A percentile compares a stretch with the other conserved stretches of the same genome.
phyloP scores from a whole-genome alignment of 2,888 invertebrate species.

The Galeopsomyia nigrocyanea region DNA sequence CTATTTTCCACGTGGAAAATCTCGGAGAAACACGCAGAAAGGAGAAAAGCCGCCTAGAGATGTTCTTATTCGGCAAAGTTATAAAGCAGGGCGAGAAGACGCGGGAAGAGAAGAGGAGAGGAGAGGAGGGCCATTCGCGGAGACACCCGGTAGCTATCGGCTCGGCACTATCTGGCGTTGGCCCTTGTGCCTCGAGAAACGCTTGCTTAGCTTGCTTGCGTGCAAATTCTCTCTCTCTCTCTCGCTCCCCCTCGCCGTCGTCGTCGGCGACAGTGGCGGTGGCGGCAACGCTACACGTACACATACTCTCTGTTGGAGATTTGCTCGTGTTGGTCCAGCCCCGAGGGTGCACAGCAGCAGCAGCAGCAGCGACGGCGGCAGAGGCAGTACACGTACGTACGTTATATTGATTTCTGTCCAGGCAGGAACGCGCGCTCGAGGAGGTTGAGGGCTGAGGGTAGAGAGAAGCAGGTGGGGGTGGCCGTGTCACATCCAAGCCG shows the following conservation, averaged over 20 bases:
- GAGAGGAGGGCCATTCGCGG: slow-evolving; percentile 2
- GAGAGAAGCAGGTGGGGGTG: slow-evolving; percentile 34
- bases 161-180: slow-evolving; percentile 52
- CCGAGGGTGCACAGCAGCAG: slow-evolving; percentile 56
- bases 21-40: background rate
- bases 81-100: background rate
- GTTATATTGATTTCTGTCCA: slow-evolving; percentile 70
- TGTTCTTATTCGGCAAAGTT: too few relatives aligned
- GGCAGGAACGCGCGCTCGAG: too few relatives aligned
- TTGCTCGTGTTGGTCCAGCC: slow-evolving; percentile 62
- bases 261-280: slow-evolving; percentile 26
- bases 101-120: slow-evolving; percentile 16
- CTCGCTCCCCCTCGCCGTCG: slow-evolving; percentile 10
- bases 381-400: slow-evolving; percentile 27
- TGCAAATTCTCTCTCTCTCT: slow-evolving; percentile 52
- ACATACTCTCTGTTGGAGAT: slow-evolving; percentile 35
- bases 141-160: slow-evolving; percentile 59
- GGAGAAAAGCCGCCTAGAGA: too few relatives aligned
- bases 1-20: too few relatives aligned
- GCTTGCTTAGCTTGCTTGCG: slow-evolving; percentile 65
- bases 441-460: background rate
- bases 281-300: slow-evolving; percentile 47
- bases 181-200: slow-evolving; percentile 63
- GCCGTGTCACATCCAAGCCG: slow-evolving; percentile 68
- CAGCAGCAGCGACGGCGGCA: slow-evolving; percentile 48